Conservation (phyloP, 2,113 vertebrate species). For the Oriolus oriolus region DNA sequence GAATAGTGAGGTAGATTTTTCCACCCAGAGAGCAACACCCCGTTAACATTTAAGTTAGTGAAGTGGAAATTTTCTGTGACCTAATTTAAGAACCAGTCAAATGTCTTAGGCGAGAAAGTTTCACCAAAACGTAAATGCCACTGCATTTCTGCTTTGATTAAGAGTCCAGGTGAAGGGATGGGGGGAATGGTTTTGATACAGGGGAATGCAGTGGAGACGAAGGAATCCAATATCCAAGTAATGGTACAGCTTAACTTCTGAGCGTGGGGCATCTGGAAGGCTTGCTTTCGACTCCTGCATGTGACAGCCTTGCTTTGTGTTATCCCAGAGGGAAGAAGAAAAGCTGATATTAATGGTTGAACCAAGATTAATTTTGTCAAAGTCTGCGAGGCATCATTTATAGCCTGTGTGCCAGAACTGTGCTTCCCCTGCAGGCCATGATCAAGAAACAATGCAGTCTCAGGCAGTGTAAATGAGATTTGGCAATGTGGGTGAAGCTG, state of each 20-base stretch:
- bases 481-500: neutral
- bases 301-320: neutral
- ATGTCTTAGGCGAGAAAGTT: conserved; percentile 44
- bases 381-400: neutral
- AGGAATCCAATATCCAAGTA: neutral
- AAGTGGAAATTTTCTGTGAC: conserved; percentile 42
- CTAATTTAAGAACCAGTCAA: conserved; percentile 38
- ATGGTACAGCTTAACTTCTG: neutral
- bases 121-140: neutral
- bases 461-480: neutral
- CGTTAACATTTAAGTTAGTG: conserved; percentile 44
- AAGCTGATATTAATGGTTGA: neutral
- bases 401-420: neutral
- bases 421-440: neutral
- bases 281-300: neutral
- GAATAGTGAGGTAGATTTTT: conserved; percentile 14
- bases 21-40: neutral
- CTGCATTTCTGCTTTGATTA: neutral
- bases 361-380: neutral
- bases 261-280: neutral
- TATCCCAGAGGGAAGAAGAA: neutral
- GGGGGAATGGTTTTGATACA: neutral
- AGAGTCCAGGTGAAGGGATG: neutral
- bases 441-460: neutral
- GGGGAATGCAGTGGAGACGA: neutral